Base-by-base conservation (phyloP, 92 coral and sea anemone genomes). In the Siderastrea siderea region DNA sequence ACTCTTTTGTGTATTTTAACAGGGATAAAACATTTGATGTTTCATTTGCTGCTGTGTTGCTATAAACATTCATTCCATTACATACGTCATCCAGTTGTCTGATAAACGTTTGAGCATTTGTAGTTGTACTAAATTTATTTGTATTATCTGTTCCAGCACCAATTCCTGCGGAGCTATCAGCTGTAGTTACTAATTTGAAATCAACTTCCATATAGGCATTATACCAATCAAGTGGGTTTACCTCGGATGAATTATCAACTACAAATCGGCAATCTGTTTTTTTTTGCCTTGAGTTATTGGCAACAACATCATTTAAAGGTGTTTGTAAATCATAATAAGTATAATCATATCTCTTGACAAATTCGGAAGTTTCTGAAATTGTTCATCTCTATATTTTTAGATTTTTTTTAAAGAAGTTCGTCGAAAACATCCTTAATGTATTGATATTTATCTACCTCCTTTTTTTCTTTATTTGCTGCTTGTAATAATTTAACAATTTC, bases 341-440 rank as follows among this genome's bases (percentile, higher is more conserved):
- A 55, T 74, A 74, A 14, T 74, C 79, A 45, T 74, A 74, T 55
- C 81, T 10, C 52, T 76, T 76, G 1, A 54, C 19, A 15, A 53
- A 19, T 26, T 76, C 11, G 1, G 81, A 11, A 2, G n/a, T 3
- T 8, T 60, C 81, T 26, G 16, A 76, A 53, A 26, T 17, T 57
- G 6, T 9, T n/a, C 48, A 6, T 26, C 54, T 6, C 6, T 57
- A 1, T 60, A 57, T 76, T 53, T 3, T 76, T 0, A 53, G 1
- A 76, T 53, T 11, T 9, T 26, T 7, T 53, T 53, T 16, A 54
- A 13, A 58, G 49, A 2, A 19, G 6, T 4, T 77, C 69, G 1
- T 77, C 12, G 1, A 58, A 77, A 15, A 77, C 19, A 15, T 54
- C 80, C 6, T 75, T 75, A 45, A 54, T 6, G 1, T 75, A 44